These are phyloP conservation scores for Trididemnum clinides DNA, from an alignment of 23 tunicate species.

Conservation along the genomic window DNA sequence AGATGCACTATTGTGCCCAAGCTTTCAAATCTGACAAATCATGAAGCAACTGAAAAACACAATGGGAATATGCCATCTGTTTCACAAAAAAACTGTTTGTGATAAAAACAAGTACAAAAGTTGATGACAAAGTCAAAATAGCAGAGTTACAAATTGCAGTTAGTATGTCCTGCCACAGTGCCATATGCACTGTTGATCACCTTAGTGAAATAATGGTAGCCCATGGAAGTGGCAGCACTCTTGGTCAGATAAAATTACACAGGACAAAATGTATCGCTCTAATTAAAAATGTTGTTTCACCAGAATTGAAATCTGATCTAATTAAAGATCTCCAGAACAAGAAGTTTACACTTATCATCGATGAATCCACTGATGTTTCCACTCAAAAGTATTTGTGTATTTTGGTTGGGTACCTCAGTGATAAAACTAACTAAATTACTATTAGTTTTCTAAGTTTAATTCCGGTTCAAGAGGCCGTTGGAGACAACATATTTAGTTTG, in stretches of 20 bases:
- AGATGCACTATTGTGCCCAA: constrained; percentile 12
- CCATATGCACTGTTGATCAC: constrained; percentile 27
- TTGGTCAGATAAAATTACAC: constrained; percentile 16
- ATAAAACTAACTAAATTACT: no score
- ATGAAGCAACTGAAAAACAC: background rate
- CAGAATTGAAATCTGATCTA: no score
- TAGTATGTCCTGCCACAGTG: constrained; percentile 14
- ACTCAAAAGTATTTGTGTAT: no score
- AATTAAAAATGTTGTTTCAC: no score
- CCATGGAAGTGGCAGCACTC: background rate
- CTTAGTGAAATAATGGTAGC: constrained; percentile 28
- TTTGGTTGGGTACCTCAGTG: no score
- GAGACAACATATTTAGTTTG: no score
- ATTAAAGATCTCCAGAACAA: constrained; percentile 12
- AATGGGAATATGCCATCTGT: background rate
- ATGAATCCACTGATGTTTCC: constrained; percentile 52
- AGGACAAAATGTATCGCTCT: background rate
- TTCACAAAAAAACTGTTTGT: background rate
- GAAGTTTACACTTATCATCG: constrained; percentile 23
- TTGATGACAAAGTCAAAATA: background rate
- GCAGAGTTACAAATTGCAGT: no score
- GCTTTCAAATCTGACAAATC: background rate
- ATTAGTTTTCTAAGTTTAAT: no score
- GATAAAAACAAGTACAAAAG: no score
- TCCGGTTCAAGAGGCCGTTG: no score